Evolutionary conservation across 2,797 vertebrate species (phyloP), one percentile per base, ranked within the genome.

Genomic region (Rousettus madagascariensis): DNA sequence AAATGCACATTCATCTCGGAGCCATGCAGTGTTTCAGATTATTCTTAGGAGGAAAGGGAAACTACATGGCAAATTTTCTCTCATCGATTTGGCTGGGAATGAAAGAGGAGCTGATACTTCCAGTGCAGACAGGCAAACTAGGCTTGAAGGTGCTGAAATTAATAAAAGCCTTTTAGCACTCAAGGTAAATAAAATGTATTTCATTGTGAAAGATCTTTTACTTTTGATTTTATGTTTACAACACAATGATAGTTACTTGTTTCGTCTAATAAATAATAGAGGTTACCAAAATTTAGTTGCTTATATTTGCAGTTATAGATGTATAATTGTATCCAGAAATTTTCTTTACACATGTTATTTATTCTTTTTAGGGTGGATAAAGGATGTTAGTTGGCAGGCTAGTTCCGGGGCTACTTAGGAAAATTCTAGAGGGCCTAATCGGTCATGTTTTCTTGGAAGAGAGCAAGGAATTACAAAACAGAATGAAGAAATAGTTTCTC

Each of bases 161-260:
- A 99, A 99, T 98, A 99, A 99, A 98, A 99, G 99, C 97, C 99
- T 99, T 98, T 98, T 99, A 98, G 99, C 99, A 43, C 99, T 99
- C 65, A 99, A 99, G 99, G 99, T 99, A 98, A 97, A 82, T 87
- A 59, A 96, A 96, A 75, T 28, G 8, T 86, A 95, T 97, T 92
- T 78, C 77, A 82, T 86, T 96, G 30, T 97, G 43, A 83, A 97
- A 93, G 5, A 2, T 79, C 46, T 86, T 94, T 95, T 65, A 49
- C 77, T 84, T 79, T 93, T 90, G 16, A 66, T 71, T 57, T 92
- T 93, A 96, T 95, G 3, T 78, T 95, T 85, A 63, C 78, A 78
- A 20, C 28, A 93, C 72, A 95, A 69, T 78, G 28, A 61, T 41
- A 83, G n/a, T 55, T 55, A 46, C 41, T 77, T 82, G 9, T 71